Percentiles rank a stretch among this genome's conserved stretches.
Evolutionary conservation across 2,797 vertebrate species (phyloP).

Genomic region (Sebastolobus altivelis): DNA sequence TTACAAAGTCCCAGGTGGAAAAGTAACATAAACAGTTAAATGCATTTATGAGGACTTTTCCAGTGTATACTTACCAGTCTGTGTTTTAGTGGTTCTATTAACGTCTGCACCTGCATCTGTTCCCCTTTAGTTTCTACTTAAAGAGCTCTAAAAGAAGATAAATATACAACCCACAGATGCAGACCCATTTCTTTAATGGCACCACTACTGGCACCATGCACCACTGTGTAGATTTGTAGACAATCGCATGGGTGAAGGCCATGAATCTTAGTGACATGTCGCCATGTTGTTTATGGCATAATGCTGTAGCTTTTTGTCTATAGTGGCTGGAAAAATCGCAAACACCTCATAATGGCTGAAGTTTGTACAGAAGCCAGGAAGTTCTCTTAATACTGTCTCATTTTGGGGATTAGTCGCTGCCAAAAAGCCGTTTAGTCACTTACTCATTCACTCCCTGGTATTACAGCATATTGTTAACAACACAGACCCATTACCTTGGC

Average conservation of each 20-base stretch:
- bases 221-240: not conserved
- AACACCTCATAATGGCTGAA: slow-evolving; percentile 1
- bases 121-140: not conserved
- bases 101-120: not conserved
- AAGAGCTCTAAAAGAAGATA: not conserved
- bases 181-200: not conserved
- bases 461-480: slow-evolving; percentile 9
- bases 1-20: not conserved
- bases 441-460: not conserved
- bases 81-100: not conserved
- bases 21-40: not conserved
- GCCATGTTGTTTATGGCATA: not conserved
- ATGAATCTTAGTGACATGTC: not conserved
- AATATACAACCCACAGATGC: not conserved
- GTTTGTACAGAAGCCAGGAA: not conserved
- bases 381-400: not conserved
- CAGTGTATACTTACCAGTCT: not conserved
- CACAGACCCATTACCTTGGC: not conserved
- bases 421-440: not conserved
- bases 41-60: not conserved
- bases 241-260: not conserved
- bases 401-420: not conserved
- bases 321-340: not conserved
- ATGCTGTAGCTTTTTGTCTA: not conserved
- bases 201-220: not conserved